phyloP scores from a whole-genome alignment of 2,888 invertebrate genomes.

The Thera obeliscata region DNA sequence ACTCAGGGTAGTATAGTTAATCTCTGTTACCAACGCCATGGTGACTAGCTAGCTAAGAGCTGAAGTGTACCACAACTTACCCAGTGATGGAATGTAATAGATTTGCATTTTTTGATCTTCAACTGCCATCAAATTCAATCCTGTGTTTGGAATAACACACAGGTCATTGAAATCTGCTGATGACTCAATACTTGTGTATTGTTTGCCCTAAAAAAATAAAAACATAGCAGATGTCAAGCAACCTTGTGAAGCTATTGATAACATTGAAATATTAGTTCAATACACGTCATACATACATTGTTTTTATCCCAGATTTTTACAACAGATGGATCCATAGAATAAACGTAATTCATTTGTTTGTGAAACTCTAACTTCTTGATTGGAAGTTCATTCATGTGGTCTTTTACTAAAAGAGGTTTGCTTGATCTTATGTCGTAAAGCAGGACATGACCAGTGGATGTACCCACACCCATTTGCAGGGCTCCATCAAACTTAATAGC shows the following conservation, averaged over 20 bases:
- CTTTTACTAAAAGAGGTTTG: slow-evolving; percentile 94
- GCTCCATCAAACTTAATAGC: slow-evolving; percentile 90
- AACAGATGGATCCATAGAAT: slow-evolving; percentile 94
- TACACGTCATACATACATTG: slow-evolving; percentile 81
- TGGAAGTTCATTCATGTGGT: slow-evolving; percentile 97
- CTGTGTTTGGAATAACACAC: slow-evolving; percentile 94
- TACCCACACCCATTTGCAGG: slow-evolving; percentile 94
- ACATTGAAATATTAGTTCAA: slow-evolving; percentile 13
- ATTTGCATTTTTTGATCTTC: slow-evolving; percentile 97
- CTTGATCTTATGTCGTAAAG: slow-evolving; percentile 97
- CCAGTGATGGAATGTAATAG: slow-evolving; percentile 95
- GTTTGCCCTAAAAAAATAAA: slow-evolving; percentile 88
- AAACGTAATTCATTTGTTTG: slow-evolving; percentile 90
- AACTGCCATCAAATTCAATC: slow-evolving; percentile 96
- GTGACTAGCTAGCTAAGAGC: too few species aligned
- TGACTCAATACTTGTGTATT: slow-evolving; percentile 97
- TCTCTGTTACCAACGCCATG: too few species aligned
- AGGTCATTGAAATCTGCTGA: slow-evolving; percentile 94
- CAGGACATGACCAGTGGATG: slow-evolving; percentile 96
- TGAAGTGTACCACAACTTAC: slow-evolving; percentile 47
- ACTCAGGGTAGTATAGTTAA: too few species aligned
- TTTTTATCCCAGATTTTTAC: slow-evolving; percentile 96
- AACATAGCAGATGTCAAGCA: slow-evolving; percentile 42
- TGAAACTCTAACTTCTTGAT: slow-evolving; percentile 96
- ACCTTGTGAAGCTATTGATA: slow-evolving; percentile 23